A percentile compares a stretch with the other conserved stretches of the same genome.
Conservation (phyloP, 2,797 vertebrate genomes). For the Helarctos malayanus region DNA sequence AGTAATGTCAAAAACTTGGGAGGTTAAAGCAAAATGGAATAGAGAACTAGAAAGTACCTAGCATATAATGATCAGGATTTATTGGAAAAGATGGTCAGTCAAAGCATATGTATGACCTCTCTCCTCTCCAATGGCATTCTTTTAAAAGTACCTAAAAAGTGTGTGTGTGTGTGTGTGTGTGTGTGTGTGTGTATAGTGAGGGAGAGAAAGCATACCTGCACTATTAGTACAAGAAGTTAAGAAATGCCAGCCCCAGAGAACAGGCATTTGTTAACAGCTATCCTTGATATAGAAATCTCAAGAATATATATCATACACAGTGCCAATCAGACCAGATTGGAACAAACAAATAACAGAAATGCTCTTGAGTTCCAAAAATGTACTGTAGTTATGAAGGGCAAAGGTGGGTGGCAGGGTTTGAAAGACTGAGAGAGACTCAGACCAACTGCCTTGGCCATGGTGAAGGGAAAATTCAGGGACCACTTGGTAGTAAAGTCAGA, state of each 20-base stretch:
- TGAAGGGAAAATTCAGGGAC: neutral
- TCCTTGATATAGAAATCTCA: neutral
- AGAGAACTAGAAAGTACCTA: neutral
- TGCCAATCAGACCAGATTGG: neutral
- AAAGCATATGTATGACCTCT: neutral
- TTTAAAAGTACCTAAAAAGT: neutral
- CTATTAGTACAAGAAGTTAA: neutral
- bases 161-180: neutral
- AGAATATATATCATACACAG: neutral
- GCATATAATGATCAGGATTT: neutral
- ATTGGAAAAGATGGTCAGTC: neutral
- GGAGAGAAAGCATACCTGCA: neutral
- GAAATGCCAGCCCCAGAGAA: neutral
- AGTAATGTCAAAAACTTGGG: neutral
- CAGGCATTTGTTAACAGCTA: neutral
- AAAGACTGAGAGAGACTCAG: neutral
- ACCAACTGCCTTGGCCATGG: neutral
- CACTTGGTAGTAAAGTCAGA: neutral
- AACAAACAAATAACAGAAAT: neutral
- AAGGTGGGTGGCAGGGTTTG: neutral
- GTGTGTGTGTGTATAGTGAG: neutral
- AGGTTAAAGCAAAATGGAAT: neutral
- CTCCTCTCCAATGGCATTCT: neutral
- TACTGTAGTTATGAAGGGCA: neutral
- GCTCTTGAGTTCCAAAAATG: neutral